These are phyloP conservation scores for Phoebastria nigripes DNA, from an alignment of 2,797 vertebrate genomes.

Conservation along the genomic window DNA sequence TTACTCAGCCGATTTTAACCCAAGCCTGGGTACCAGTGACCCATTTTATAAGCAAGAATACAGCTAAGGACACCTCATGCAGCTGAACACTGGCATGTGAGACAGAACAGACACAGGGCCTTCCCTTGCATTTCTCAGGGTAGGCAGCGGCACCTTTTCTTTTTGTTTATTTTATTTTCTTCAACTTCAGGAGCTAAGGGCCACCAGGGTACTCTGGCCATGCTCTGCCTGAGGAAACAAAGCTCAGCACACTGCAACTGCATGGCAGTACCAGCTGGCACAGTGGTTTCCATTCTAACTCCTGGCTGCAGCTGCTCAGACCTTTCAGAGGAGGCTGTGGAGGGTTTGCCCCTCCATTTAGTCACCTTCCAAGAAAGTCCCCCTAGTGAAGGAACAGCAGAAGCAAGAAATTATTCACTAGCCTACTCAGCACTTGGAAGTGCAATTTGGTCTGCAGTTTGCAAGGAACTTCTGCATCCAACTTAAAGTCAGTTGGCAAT, in stretches of 20 bases:
- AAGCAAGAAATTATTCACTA: background rate
- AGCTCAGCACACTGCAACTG: background rate
- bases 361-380: background rate
- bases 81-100: background rate
- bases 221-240: background rate
- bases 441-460: background rate
- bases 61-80: background rate
- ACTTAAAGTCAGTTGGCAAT: background rate
- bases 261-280: background rate
- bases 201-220: background rate
- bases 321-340: background rate
- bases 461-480: background rate
- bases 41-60: fast-evolving
- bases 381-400: background rate
- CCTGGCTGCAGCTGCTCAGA: background rate
- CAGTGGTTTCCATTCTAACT: background rate
- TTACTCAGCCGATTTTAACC: background rate
- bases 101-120: background rate
- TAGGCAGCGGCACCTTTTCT: background rate
- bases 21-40: fast-evolving
- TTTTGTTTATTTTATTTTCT: background rate
- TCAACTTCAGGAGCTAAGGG: background rate
- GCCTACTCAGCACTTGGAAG: background rate
- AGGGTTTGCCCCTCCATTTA: background rate
- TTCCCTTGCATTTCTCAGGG: background rate